These are phyloP conservation scores for Campoplex capitator DNA, from an alignment of 2,888 invertebrate genomes.

Conservation along the genomic window DNA sequence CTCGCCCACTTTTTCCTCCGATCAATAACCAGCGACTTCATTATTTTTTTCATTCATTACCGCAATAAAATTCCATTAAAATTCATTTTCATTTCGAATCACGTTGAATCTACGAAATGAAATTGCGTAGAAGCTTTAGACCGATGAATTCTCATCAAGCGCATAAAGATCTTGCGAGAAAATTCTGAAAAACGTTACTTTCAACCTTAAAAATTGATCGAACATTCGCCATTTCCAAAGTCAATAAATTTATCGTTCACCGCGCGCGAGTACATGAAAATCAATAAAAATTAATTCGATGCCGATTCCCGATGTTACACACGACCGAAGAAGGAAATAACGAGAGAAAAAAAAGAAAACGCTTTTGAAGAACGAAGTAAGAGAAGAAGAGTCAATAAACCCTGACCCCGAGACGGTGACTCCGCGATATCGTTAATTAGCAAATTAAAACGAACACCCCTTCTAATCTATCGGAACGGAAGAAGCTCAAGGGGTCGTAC, in stretches of 20 bases:
- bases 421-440: constrained; percentile 69
- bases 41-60: not conserved
- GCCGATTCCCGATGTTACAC: constrained; percentile 13
- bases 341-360: not conserved
- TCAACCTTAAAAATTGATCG: too few species aligned
- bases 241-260: too few species aligned
- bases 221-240: too few species aligned
- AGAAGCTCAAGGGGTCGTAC: constrained; percentile 55
- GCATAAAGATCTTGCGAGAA: too few species aligned
- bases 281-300: not conserved
- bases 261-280: not conserved
- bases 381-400: constrained; percentile 61
- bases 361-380: constrained; percentile 11
- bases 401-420: constrained; percentile 66
- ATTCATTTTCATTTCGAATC: too few species aligned
- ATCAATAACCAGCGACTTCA: not conserved
- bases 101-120: too few species aligned
- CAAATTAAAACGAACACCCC: constrained; percentile 69
- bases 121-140: too few species aligned
- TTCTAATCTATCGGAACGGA: constrained; percentile 64
- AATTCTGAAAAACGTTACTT: too few species aligned
- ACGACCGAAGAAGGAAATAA: too few species aligned
- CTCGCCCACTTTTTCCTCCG: not conserved
- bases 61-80: not conserved
- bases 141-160: too few species aligned